Evolutionary conservation across 2,888 invertebrate genomes (phyloP).

Genomic region (Standfussiana lucernea): DNA sequence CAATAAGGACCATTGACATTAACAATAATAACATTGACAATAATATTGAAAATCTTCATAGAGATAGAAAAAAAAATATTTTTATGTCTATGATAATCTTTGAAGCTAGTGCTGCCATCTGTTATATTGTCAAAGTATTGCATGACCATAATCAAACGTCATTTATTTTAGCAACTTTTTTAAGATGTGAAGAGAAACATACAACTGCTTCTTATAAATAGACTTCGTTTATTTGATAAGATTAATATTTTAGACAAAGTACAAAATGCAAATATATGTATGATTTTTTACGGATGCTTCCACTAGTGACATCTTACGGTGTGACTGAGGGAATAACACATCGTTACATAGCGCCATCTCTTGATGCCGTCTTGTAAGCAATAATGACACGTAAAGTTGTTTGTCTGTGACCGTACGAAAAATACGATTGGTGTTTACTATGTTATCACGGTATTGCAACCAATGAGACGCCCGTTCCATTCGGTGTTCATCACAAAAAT

Average conservation of each 20-base stretch:
- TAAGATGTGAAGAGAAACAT: too few relatives aligned
- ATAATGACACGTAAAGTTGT: slow-evolving; percentile 63
- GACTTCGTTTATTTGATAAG: too few relatives aligned
- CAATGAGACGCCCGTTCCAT: slow-evolving; percentile 44
- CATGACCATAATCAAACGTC: background rate
- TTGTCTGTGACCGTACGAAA: slow-evolving; percentile 11
- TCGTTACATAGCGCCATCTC: slow-evolving; percentile 34
- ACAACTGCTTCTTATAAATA: background rate
- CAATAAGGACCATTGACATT: background rate
- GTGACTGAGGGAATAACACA: background rate
- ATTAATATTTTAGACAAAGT: background rate
- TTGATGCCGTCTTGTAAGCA: slow-evolving; percentile 18
- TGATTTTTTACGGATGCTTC: background rate
- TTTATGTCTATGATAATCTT: too few relatives aligned
- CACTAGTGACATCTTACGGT: slow-evolving; percentile 51
- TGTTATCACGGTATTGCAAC: background rate
- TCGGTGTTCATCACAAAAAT: slow-evolving; percentile 21
- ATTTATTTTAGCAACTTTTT: background rate
- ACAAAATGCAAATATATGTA: background rate
- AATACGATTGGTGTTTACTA: slow-evolving; percentile 52
- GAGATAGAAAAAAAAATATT: too few relatives aligned
- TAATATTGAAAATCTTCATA: background rate
- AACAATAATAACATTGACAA: too few relatives aligned
- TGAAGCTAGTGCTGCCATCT: slow-evolving; percentile 52
- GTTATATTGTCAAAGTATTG: slow-evolving; percentile 4